These are phyloP conservation scores for Andricus quercusramuli DNA, from an alignment of 2,888 invertebrate genomes.

Conservation along the genomic window DNA sequence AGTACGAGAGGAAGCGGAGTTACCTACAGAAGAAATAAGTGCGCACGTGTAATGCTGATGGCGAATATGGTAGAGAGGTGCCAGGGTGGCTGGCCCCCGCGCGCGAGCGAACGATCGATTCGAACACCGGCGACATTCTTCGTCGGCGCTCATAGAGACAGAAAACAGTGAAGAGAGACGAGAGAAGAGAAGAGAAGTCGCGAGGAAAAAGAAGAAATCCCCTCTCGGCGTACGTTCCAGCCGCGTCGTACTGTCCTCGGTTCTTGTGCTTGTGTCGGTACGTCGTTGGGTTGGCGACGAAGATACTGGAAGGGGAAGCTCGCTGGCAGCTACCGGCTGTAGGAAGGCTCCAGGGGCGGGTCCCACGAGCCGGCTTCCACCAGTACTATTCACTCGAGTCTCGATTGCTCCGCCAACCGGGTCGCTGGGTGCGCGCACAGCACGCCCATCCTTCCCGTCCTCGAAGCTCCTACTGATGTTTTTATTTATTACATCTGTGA, in stretches of 20 bases:
- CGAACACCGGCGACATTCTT: constrained; percentile 67
- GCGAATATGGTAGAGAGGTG: constrained; percentile 70
- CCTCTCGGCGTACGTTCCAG: constrained; percentile 65
- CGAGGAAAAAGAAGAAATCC: constrained; percentile 73
- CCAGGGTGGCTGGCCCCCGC: constrained; percentile 53
- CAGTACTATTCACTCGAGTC: constrained; percentile 65
- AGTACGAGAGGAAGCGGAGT: constrained; percentile 62
- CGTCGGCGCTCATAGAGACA: constrained; percentile 57
- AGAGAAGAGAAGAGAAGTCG: constrained; percentile 64
- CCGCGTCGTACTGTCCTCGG: constrained; percentile 69
- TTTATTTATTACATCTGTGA: constrained; percentile 79
- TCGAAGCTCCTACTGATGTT: constrained; percentile 77
- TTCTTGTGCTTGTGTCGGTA: constrained; percentile 52
- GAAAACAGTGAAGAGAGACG: constrained; percentile 61
- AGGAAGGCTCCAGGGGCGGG: constrained; percentile 68
- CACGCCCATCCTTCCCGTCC: constrained; percentile 70
- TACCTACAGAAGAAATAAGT: constrained; percentile 74
- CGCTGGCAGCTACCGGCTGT: constrained; percentile 46
- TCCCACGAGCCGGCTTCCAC: constrained; percentile 59
- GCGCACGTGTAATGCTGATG: constrained; percentile 75
- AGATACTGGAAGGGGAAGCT: constrained; percentile 53
- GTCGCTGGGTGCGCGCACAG: constrained; percentile 67
- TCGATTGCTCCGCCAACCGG: constrained; percentile 67
- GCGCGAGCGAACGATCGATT: constrained; percentile 71
- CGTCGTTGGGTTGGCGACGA: constrained; percentile 58